Conservation (phyloP, 2,113 vertebrate genomes). For the Motacilla tschutschensis region DNA sequence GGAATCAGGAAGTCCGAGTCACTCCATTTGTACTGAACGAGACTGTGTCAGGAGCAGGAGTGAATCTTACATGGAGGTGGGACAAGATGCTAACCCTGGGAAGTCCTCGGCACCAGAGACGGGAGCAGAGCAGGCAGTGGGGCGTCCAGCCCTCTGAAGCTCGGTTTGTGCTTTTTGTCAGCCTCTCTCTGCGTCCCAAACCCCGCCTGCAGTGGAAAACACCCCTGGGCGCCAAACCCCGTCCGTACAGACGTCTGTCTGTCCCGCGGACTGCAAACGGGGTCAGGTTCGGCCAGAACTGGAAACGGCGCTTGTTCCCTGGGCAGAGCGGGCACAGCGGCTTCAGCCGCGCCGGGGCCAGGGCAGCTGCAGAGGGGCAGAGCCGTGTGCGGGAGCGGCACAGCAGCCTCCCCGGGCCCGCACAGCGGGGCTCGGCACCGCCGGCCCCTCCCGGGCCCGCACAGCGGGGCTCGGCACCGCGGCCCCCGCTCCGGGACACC, state of each 20-base stretch:
- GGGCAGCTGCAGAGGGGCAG: accelerated
- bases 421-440: accelerated
- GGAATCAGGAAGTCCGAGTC: neutral
- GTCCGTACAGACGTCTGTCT: accelerated
- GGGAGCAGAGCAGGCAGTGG: accelerated
- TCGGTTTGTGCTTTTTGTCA: neutral
- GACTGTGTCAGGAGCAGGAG: neutral
- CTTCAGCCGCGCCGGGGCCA: neutral
- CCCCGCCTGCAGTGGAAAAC: neutral
- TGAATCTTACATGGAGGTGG: neutral
- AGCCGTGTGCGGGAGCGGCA: neutral
- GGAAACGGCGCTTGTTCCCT: accelerated
- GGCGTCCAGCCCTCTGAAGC: too few relatives aligned
- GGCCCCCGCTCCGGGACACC: neutral
- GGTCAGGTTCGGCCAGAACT: neutral
- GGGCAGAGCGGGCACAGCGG: neutral
- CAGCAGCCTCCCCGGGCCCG: too few relatives aligned
- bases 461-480: too few relatives aligned
- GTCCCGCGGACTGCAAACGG: neutral
- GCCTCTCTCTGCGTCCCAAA: accelerated
- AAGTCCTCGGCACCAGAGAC: neutral
- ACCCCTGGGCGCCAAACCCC: accelerated
- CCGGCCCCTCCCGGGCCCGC: too few relatives aligned
- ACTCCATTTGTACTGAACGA: accelerated
- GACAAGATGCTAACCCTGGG: neutral